Conservation (phyloP, 2,113 vertebrate genomes). For the Xenopus borealis region DNA sequence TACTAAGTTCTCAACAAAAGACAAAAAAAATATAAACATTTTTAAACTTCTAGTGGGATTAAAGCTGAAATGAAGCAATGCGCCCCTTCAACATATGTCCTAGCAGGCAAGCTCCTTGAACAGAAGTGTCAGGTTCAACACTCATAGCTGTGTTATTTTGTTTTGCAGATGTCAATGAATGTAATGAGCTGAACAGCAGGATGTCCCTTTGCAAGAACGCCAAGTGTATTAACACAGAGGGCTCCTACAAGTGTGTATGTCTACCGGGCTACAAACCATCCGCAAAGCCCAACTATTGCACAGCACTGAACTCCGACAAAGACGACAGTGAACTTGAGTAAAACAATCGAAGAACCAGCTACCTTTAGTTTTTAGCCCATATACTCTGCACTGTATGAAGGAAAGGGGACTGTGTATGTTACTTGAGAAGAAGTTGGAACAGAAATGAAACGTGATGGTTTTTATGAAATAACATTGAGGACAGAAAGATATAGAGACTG, state of each 20-base stretch:
- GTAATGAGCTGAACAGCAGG: conserved; percentile 85
- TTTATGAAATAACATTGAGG: conserved; percentile 57
- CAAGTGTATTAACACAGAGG: conserved; percentile 91
- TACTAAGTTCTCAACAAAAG: no score
- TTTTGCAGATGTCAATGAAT: conserved; percentile 91
- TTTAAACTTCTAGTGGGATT: no score
- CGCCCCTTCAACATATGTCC: no score
- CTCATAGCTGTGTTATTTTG: neutral
- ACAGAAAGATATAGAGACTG: conserved; percentile 52
- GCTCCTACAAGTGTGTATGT: conserved; percentile 90
- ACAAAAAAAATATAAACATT: no score
- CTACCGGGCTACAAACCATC: conserved; percentile 84
- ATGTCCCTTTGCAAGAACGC: conserved; percentile 97
- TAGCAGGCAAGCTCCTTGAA: no score
- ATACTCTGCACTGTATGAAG: conserved; percentile 92
- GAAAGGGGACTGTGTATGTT: conserved; percentile 70
- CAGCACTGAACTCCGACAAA: conserved; percentile 60
- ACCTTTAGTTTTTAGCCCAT: conserved; percentile 69
- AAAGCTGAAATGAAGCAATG: no score
- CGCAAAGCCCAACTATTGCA: conserved; percentile 89
- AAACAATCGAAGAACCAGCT: conserved; percentile 45
- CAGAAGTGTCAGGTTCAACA: no score
- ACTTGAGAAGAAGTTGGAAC: conserved; percentile 76
- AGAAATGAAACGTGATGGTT: conserved; percentile 57
- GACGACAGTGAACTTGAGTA: conserved; percentile 74